These are phyloP conservation scores for Xenus cinereus DNA, from an alignment of 2,113 vertebrate genomes.

Conservation along the genomic window DNA sequence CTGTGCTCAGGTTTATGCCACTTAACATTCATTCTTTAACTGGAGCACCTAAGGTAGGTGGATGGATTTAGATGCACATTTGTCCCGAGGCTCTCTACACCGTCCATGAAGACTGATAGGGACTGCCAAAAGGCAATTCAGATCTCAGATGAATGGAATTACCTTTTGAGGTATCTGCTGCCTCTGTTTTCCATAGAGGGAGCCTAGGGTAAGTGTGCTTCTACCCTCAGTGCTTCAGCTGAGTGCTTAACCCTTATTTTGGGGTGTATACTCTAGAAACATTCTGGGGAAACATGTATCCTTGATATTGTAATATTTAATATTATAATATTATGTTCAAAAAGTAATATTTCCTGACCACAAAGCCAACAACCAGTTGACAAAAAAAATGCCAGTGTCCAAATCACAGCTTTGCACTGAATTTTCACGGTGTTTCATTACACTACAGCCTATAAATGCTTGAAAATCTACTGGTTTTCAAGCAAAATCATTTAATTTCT, in stretches of 20 bases:
- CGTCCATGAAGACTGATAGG: neutral
- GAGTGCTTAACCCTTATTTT: neutral
- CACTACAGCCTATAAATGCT: neutral
- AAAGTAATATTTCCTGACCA: neutral
- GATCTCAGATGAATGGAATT: neutral
- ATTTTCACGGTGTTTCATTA: neutral
- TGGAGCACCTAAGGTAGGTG: neutral
- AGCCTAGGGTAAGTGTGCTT: neutral
- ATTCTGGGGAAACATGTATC: neutral
- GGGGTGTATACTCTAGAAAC: too few species aligned
- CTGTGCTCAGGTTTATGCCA: constrained; percentile 16
- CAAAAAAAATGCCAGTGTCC: neutral
- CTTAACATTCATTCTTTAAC: constrained; percentile 39
- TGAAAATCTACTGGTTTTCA: neutral
- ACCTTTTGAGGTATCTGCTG: neutral
- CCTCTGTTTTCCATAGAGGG: neutral
- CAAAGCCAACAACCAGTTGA: neutral
- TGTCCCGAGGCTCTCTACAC: neutral
- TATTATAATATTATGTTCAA: neutral
- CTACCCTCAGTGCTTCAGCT: neutral
- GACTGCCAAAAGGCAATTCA: neutral
- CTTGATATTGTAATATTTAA: neutral
- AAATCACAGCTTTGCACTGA: neutral
- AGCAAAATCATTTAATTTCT: neutral
- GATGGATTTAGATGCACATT: constrained; percentile 19